Evolutionary conservation across 2,113 vertebrate genomes (phyloP).

Genomic region (Sarotherodon lohbergeri): DNA sequence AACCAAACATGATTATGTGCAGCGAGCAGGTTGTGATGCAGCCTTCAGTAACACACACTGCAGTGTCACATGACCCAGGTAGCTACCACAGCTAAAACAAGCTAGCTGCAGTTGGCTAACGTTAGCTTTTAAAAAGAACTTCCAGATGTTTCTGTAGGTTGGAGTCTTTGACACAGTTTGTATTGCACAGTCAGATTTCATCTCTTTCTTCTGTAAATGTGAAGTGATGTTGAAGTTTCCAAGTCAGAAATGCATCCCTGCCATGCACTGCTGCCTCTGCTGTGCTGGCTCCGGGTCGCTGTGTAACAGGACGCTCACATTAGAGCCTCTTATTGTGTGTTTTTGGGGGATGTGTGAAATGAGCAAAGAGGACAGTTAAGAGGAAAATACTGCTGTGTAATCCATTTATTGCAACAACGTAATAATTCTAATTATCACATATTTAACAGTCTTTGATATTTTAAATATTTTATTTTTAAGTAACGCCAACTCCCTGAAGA

Average conservation of each 20-base stretch:
- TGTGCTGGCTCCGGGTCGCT: fast-evolving
- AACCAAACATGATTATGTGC: neutral
- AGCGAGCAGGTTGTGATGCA: fast-evolving
- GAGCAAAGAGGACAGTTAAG: fast-evolving
- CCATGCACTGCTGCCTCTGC: neutral
- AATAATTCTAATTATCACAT: neutral
- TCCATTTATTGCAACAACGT: fast-evolving
- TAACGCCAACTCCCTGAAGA: neutral
- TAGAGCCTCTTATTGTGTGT: neutral
- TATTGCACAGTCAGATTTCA: neutral
- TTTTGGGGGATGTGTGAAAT: neutral
- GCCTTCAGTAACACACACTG: neutral
- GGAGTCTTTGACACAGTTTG: neutral
- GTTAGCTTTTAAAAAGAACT: neutral
- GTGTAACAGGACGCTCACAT: neutral
- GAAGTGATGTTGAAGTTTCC: neutral
- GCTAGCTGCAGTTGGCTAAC: neutral
- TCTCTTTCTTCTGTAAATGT: fast-evolving
- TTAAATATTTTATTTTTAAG: neutral
- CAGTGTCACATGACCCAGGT: neutral
- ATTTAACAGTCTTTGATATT: neutral
- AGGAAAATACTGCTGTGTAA: neutral
- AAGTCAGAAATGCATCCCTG: too few species aligned
- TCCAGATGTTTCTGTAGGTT: neutral
- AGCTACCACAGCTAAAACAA: neutral